Base-by-base conservation (phyloP, 1,140 invertebrate genomes). In the Eumeta japonica region DNA sequence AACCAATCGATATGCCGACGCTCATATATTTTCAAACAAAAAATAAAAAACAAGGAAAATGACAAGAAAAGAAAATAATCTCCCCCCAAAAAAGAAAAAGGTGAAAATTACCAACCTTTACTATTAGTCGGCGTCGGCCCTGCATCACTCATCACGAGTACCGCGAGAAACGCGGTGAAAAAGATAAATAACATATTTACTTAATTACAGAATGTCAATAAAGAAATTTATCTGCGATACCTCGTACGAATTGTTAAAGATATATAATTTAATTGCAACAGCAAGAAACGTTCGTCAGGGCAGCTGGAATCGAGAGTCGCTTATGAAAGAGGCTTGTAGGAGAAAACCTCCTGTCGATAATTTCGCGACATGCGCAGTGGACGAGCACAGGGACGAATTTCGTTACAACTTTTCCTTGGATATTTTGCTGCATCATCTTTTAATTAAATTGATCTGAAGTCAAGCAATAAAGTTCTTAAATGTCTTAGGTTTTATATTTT, bases 321-420 rank as follows among this genome's bases (percentile, higher is more conserved):
- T 48, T 51, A 46, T 44, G 44, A 41, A 54, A 50, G 52, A 43
- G 46, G 45, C 49, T 40, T 50, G 49, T 52, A 57, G 53, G 56
- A 55, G 63, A 58, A 59, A 62, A 60, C 62, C 40, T 55, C 43
- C 43, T 65, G 62, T 72, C 67, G 60, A 72, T 72, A 72, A 63
- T 55, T 58, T 60, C 48, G 58, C 55, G 59, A 65, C 67, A 67
- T 72, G 67, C 67, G 67, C 67, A 72, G 48, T 72, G 50, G 5
- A 20, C 10, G 10, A 12, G 13, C 3, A 34, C 67, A 72, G 64
- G 52, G 59, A 30, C 46, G 64, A 24, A 72, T 45, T 62, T 10
- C 34, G 15, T 24, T 24, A 43, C 34, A 30, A n/a, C n/a, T n/a
- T n/a, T n/a, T n/a, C n/a, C n/a, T n/a, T n/a, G n/a, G n/a, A n/a